Conservation (phyloP, 2,113 vertebrate genomes). For the Montifringilla adamsi region DNA sequence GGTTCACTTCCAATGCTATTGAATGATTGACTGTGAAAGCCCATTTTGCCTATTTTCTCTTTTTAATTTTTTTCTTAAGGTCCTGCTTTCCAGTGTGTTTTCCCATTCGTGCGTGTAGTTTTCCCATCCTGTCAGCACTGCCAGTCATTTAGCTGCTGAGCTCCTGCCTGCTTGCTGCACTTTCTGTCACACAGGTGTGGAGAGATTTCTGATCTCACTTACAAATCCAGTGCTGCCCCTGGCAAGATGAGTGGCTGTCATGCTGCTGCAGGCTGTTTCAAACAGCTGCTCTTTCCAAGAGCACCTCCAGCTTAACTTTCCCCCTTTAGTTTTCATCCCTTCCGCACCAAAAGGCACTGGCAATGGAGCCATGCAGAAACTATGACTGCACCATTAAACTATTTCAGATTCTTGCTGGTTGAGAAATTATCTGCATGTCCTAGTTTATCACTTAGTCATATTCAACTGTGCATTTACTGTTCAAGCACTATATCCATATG, state of each 20-base stretch:
- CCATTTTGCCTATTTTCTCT: slow-evolving; percentile 5
- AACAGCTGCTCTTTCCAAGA: slow-evolving; percentile 4
- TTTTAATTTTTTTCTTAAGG: background rate
- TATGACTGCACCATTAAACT: background rate
- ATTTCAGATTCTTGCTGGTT: background rate
- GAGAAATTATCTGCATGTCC: background rate
- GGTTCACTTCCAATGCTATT: slow-evolving; percentile 27
- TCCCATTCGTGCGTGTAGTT: background rate
- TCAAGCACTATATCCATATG: background rate
- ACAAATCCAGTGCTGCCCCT: background rate
- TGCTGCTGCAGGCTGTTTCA: background rate
- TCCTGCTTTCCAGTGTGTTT: slow-evolving; percentile 37
- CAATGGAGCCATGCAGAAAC: background rate
- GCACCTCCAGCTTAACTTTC: background rate
- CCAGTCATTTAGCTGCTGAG: background rate
- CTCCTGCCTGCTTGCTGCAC: background rate
- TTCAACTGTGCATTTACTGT: background rate
- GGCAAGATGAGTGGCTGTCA: background rate
- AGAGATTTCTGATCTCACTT: slow-evolving; percentile 42
- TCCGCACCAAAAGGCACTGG: background rate
- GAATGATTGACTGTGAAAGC: slow-evolving; percentile 40
- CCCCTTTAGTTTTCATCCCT: background rate
- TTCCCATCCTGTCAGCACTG: slow-evolving; percentile 28
- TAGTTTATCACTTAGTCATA: background rate
- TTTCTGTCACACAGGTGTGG: slow-evolving; percentile 40